Base-by-base conservation (phyloP, 2,113 vertebrate species). In the Pollimyrus isidori region DNA sequence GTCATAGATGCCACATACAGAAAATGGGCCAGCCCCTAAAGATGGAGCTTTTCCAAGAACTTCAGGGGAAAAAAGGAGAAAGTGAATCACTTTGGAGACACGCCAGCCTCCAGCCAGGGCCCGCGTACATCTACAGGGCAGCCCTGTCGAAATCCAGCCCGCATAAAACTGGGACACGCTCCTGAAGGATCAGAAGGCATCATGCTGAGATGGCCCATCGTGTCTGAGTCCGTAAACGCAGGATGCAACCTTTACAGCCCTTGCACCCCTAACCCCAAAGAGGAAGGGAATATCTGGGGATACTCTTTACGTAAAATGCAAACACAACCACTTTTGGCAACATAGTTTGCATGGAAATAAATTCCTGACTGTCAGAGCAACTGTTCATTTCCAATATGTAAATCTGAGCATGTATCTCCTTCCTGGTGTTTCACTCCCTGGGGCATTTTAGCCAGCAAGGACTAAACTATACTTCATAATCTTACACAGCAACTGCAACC, bases 1-100 rank as follows among this genome's bases (percentile, higher is more conserved):
- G 42, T 87, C 87, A 88, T 76, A 89, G 69, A 69, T 86, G 88
- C 90, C 90, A 88, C 87, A 89, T 50, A 84, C 86, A 58, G 21
- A 86, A 26, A 26, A 17, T 73, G 26, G 53, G 52, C 52, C 52
- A 23, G 26, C 26, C 49, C 53, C 39, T 13, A 9, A 21, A 21
- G 26, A 26, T 80, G 76, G 49, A 88, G 56, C 21, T n/a, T 85
- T 46, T 88, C 88, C 90, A 91, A 26, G 52, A 82, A 82, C 10
- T 85, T 15, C n/a, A 2, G 53, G 65, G 49, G 21, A 9, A 86
- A 35, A 80, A 80, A 13, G 21, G 23, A 86, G 88, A 48, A 89
- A 56, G 88, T 88, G 86, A 91, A 87, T 65, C 62, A 56, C 42
- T 89, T 56, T 69, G 26, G 52, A 88, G 76, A 48, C 30, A 62